Percentiles rank a stretch among this genome's conserved stretches.
These are phyloP conservation scores for Panurus biarmicus DNA, from an alignment of 2,113 vertebrate species.

Conservation along the genomic window DNA sequence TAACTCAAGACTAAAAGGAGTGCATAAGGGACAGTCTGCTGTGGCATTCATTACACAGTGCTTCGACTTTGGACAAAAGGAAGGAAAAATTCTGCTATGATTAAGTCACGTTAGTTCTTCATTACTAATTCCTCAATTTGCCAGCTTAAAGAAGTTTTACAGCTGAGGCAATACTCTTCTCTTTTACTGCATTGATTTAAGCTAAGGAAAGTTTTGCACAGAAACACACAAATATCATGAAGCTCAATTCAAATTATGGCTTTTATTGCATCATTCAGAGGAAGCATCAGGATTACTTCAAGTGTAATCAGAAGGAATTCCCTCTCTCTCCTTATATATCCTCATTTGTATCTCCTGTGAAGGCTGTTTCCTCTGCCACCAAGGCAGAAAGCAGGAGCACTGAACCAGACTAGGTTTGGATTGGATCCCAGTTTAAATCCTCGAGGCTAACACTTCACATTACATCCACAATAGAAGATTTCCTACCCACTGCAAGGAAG, in stretches of 20 bases:
- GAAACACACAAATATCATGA: neutral
- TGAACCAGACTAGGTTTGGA: neutral
- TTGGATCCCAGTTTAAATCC: neutral
- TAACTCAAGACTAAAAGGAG: neutral
- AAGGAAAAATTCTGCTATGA: neutral
- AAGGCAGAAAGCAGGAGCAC: neutral
- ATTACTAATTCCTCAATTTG: neutral
- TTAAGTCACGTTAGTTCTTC: neutral
- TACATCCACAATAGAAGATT: neutral
- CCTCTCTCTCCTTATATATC: neutral
- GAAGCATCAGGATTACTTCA: neutral
- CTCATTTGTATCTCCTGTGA: neutral
- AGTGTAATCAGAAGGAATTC: neutral
- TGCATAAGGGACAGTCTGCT: neutral
- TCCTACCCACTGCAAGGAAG: conserved; percentile 14
- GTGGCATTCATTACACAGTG: neutral
- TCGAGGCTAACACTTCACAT: neutral
- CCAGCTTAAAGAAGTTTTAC: neutral
- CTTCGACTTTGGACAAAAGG: neutral
- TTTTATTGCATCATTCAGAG: neutral
- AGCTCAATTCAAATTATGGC: neutral
- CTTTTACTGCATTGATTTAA: neutral
- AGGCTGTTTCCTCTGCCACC: neutral
- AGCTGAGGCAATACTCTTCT: neutral
- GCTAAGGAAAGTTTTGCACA: neutral